Evolutionary conservation across 2,797 vertebrate species (phyloP).

Genomic region (Kryptolebias ocellatus): DNA sequence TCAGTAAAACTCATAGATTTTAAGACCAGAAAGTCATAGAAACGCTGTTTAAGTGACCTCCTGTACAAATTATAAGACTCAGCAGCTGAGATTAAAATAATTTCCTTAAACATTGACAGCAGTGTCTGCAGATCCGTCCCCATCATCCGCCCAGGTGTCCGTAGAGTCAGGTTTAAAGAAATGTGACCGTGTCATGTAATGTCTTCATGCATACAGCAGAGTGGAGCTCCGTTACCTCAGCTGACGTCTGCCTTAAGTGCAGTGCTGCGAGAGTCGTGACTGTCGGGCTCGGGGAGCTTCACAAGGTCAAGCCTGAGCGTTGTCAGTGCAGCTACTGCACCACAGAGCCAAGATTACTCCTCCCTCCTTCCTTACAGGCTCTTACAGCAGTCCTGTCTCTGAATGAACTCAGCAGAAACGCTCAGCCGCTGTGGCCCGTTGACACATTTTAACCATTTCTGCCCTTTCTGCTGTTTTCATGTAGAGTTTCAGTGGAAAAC

Average conservation of each 20-base stretch:
- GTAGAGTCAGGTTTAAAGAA: not conserved
- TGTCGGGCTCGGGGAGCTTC: conserved; percentile 45
- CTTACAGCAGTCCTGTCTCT: conserved; percentile 7
- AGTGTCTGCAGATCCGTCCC: not conserved
- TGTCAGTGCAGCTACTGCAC: conserved; percentile 48
- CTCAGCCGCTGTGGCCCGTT: not conserved
- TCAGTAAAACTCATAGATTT: no score
- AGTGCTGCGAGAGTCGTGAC: conserved; percentile 22
- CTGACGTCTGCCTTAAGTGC: conserved; percentile 26
- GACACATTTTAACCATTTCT: not conserved
- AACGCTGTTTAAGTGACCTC: no score
- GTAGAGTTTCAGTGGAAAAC: conserved; percentile 93
- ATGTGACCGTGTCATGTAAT: not conserved
- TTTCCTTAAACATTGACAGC: not conserved
- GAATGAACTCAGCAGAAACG: conserved; percentile 10
- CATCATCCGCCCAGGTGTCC: not conserved
- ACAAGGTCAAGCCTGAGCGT: conserved; percentile 58
- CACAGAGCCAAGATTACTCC: conserved; percentile 30
- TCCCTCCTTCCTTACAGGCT: conserved; percentile 12
- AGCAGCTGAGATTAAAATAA: no score
- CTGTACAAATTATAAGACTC: no score
- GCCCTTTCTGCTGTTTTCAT: conserved; percentile 13
- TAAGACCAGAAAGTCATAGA: no score
- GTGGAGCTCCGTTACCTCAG: conserved; percentile 15
- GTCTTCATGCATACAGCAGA: conserved; percentile 1